phyloP scores from a whole-genome alignment of 2,888 invertebrate species.

The Smittia aterrima region DNA sequence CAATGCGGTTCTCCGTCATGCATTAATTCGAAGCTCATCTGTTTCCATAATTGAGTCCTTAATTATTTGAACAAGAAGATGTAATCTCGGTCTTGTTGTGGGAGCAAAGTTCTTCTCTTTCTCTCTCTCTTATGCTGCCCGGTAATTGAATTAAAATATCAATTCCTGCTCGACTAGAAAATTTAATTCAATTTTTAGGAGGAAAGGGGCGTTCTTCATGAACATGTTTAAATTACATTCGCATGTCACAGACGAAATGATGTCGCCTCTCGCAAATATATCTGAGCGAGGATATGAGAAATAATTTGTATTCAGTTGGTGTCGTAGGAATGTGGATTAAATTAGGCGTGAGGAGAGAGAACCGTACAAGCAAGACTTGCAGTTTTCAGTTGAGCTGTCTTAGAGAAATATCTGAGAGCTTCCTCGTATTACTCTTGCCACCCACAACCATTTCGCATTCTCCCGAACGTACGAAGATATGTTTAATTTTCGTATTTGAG shows the following conservation, averaged over 20 bases:
- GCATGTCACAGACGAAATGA: neutral
- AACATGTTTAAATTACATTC: conserved; percentile 5
- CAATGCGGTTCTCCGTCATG: neutral
- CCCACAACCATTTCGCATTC: no score
- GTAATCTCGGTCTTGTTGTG: neutral
- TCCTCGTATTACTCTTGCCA: no score
- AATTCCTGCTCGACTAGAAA: conserved; percentile 24
- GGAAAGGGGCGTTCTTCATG: neutral
- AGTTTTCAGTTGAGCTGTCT: neutral
- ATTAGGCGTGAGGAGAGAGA: conserved; percentile 26
- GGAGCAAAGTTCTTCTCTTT: neutral
- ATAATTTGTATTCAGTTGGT: conserved; percentile 31
- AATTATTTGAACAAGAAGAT: conserved; percentile 34
- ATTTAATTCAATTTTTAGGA: conserved; percentile 33
- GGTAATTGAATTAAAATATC: conserved; percentile 28
- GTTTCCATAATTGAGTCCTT: conserved; percentile 39
- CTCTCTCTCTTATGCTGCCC: neutral
- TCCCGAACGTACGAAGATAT: no score
- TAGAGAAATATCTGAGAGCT: no score
- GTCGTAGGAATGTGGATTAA: conserved; percentile 32
- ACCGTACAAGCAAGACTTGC: neutral
- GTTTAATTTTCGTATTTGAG: neutral
- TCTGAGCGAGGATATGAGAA: neutral
- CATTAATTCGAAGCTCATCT: conserved; percentile 30
- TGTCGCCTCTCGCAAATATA: neutral